These are phyloP conservation scores for Galaxea fascicularis DNA, from an alignment of 92 coral and sea anemone species.

Conservation along the genomic window DNA sequence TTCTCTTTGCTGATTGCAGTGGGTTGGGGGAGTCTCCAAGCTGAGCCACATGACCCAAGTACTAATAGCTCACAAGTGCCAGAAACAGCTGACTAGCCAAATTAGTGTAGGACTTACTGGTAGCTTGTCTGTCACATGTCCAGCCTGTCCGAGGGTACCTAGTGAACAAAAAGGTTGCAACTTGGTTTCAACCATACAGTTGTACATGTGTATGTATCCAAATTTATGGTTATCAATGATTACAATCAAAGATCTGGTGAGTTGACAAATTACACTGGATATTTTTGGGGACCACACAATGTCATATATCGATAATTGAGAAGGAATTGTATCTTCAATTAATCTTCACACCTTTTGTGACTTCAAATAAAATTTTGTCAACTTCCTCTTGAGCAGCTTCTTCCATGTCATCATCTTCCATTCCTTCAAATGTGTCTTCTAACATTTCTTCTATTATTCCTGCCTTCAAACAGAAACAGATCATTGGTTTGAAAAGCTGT, in stretches of 20 bases:
- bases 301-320: no score
- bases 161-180: neutral
- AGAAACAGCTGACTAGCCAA: neutral
- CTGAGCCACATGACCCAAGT: no score
- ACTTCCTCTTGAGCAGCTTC: constrained; percentile 99
- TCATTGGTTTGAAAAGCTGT: no score
- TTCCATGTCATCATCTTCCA: constrained; percentile 97
- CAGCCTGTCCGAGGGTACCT: constrained; percentile 98
- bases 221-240: neutral
- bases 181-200: neutral
- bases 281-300: neutral
- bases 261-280: no score
- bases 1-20: no score
- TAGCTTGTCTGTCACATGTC: constrained; percentile 80
- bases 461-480: constrained; percentile 65
- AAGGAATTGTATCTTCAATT: no score
- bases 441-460: constrained; percentile 99
- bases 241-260: neutral
- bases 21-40: no score
- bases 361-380: constrained; percentile 96
- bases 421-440: constrained; percentile 96
- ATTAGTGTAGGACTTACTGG: constrained; percentile 64
- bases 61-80: no score
- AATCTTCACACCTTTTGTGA: constrained; percentile 80
- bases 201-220: no score